Percentiles rank a stretch among this genome's conserved stretches.
phyloP scores from a whole-genome alignment of 2,888 invertebrate species.

The Cryptophagus acutangulus region DNA sequence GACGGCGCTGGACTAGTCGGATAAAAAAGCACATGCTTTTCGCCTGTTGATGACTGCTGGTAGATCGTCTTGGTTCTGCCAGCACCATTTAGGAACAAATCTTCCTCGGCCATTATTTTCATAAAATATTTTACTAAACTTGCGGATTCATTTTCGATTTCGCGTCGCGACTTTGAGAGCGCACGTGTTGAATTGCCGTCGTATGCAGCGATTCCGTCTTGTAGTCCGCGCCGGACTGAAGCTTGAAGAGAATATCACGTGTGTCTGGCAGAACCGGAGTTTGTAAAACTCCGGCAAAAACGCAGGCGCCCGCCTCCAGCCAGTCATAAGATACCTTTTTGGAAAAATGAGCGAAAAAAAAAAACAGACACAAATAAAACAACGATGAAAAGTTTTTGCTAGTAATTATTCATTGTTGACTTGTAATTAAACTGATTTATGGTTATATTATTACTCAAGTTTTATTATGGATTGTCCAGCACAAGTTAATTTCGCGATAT shows the following conservation, averaged over 20 bases:
- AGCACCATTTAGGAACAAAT: constrained; percentile 43
- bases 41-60: constrained; percentile 46
- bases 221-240: constrained; percentile 40
- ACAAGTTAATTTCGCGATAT: constrained; percentile 7
- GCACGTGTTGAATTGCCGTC: background rate
- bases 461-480: constrained; percentile 19
- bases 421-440: constrained; percentile 40
- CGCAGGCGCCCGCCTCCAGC: constrained; percentile 31
- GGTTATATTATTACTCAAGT: constrained; percentile 29
- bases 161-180: no score
- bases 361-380: no score
- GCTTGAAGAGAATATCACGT: constrained; percentile 35
- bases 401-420: constrained; percentile 38
- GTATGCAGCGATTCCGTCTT: background rate
- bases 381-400: constrained; percentile 18
- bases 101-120: constrained; percentile 42
- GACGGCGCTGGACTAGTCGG: constrained; percentile 47
- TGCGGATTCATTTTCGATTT: no score
- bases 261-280: constrained; percentile 22
- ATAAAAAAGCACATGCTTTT: constrained; percentile 49
- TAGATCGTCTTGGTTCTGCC: constrained; percentile 46
- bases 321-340: constrained; percentile 26
- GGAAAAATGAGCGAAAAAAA: constrained; percentile 15
- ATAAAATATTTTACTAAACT: no score
- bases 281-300: constrained; percentile 14